Evolutionary conservation across 2,888 invertebrate species (phyloP), one percentile per base, ranked within the genome.

Genomic region (Vannuccia rotundouncinata): DNA sequence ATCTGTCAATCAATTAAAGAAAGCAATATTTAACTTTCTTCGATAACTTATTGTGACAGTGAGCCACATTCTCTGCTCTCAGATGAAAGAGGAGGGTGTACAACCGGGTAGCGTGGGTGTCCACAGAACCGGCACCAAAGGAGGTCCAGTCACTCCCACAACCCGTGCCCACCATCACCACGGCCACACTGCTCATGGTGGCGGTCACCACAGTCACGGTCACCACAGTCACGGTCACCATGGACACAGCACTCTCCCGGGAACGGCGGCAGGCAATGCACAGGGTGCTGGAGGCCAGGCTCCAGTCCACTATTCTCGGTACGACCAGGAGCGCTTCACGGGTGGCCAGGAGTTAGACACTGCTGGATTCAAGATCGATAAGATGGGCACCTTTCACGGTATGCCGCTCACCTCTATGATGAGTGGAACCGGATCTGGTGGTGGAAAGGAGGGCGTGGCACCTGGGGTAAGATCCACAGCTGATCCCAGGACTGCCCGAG

Each of bases 341-440:
- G 85, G 78, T 27, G 78, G 60, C 22, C 74, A 77, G 60, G 27
- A 74, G 82, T 60, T 89, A 92, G 95, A 96, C 89, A 96, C 97
- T 22, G 95, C 95, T 89, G 98, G 96, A 30, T 99, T 99, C 89
- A 95, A 97, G 89, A 99, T 99, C 87, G 96, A 99, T 89, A 97
- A 97, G 0, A 94, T 95, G 92, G 94, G 96, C 60, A 95, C 98
- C 13, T 99, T 97, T 88, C 97, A 97, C 87, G 98, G 98, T 79
- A 94, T 96, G 94, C 95, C 96, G 0, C 89, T 98, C 60, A 97
- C 97, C 89, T 95, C 95, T 0, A 96, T 98, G 87, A 97, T 96
- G 0, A 96, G 96, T 87, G 96, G 96, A 0, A 90, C 29, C 0
- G 66, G 30, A n/a, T 22, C 59, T 28, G 80, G 31, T 29, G 79